phyloP scores from a whole-genome alignment of 2,113 vertebrate genomes.

The Corydoras maculifer region DNA sequence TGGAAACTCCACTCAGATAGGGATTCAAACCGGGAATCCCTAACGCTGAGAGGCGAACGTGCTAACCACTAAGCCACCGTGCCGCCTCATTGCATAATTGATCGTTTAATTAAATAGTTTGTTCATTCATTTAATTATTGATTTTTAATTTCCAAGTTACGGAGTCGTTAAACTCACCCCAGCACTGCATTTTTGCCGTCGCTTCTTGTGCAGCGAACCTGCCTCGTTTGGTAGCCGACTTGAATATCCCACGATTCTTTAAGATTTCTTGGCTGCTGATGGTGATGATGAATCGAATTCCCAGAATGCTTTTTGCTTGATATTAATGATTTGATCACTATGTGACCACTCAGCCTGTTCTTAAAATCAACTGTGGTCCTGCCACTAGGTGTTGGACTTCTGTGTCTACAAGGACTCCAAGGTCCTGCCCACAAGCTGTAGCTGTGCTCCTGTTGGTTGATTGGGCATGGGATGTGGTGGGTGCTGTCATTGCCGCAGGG shows the following conservation, averaged over 20 bases:
- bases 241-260: slow-evolving; percentile 53
- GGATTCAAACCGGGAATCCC: too few relatives aligned
- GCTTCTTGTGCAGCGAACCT: slow-evolving; percentile 69
- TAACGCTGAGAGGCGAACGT: too few relatives aligned
- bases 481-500: slow-evolving; percentile 44
- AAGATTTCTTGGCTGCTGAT: slow-evolving; percentile 24
- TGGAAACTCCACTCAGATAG: too few relatives aligned
- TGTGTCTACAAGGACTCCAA: slow-evolving; percentile 68
- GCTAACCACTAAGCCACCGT: too few relatives aligned
- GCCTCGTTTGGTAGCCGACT: slow-evolving; percentile 72
- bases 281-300: slow-evolving; percentile 3
- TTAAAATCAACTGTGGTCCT: slow-evolving; percentile 62
- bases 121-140: too few relatives aligned
- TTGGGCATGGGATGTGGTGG: slow-evolving; percentile 54
- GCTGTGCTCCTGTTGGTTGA: slow-evolving; percentile 63
- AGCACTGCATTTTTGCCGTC: slow-evolving; percentile 65
- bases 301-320: too few relatives aligned
- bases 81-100: too few relatives aligned
- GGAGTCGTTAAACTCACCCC: slow-evolving; percentile 58
- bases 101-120: too few relatives aligned
- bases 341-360: slow-evolving; percentile 56
- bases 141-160: too few relatives aligned
- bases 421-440: slow-evolving; percentile 74
- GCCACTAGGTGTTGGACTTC: slow-evolving; percentile 42
- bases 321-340: background rate